Evolutionary conservation across 2,888 invertebrate species (phyloP), one percentile per base, ranked within the genome.

Genomic region (Phyto melanocephala): DNA sequence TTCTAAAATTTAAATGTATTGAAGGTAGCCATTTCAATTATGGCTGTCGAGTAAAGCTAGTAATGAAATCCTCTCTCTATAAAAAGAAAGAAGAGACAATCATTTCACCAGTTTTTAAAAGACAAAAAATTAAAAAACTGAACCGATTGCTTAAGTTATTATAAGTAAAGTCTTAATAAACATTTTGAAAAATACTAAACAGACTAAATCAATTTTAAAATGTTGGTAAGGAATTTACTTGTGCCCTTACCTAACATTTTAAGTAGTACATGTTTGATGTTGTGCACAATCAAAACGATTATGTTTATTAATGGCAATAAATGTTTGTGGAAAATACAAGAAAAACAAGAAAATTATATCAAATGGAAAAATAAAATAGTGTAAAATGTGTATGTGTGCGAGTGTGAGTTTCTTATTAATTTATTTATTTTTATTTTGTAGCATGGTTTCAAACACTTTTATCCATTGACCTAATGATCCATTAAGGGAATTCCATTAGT

Each of bases 391-490:
- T 54, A 1, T 40, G 24, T 6, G 35, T 37, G 22, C 50, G 13
- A 54, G 17, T 45, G 10, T 15, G 24, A 6, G 2, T 24, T 37
- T n/a, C 7, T 40, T 13, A 5, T 52, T 11, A 17, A 11, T 22
- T 52, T 28, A 1, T 7, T 56, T 52, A 1, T 52, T 58, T 58
- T 20, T 52, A 33, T 50, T 74, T 68, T 50, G 52, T 82, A 71
- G 80, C 75, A 72, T 83, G 76, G 70, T 35, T 68, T 71, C 24
- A 60, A 77, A 70, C 74, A 81, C 77, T 83, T 83, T 77, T 63
- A 76, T 63, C 74, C 86, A 87, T 84, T 88, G 89, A 89, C 89
- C 90, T 87, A 88, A 89, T 88, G 89, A 87, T 86, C 88, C 88
- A 88, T 87, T 89, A 87, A 83, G 87, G 86, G 86, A 87, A 87